Base-by-base conservation (phyloP, 1,140 invertebrate genomes). In the Tigriopus japonicus region DNA sequence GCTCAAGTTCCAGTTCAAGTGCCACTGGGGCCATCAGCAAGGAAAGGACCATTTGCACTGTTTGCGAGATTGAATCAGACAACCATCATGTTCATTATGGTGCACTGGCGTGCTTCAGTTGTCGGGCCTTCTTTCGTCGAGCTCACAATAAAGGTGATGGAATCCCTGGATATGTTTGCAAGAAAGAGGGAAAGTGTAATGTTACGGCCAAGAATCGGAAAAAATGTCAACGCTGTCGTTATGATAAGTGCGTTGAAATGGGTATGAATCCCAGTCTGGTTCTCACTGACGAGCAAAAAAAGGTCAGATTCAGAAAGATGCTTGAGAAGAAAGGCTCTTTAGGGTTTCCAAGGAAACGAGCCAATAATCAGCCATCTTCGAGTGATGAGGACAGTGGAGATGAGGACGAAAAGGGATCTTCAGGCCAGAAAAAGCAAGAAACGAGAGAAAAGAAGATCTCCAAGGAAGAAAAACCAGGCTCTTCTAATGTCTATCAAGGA, bases 31-130 rank as follows among this genome's bases (percentile, higher is more conserved):
- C 28, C 28, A 9, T 35, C 28, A 35, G 9, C 28, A 35, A 35
- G 9, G 28, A 35, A 9, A 35, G 9, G 28, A 35, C 28, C 28
- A 35, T 35, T 35, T 55, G 53, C 28, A 24, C 53, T 3, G 53
- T 55, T 2, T 55, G 53, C 28, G 15, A n/a, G n/a, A n/a, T n/a
- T 17, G 19, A n/a, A n/a, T n/a, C 53, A 3, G 19, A 21, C 28
- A 35, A 21, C 53, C 53, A 58, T 17, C 56, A 58, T 42, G 21
- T 49, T 15, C 56, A 58, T 42, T 58, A 58, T 42, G 56, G 56
- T 41, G 56, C 23, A n/a, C 28, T 58, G 23, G 23, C 24, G 24
- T 58, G 56, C n/a, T 58, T 35, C 40, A 40, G 24, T n/a, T 58
- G 56, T 17, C 28, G 56, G 42, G 56, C 56, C 9, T 58, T 58